These are phyloP conservation scores for Intellagama lesueurii DNA, from an alignment of 2,797 vertebrate genomes.

Conservation along the genomic window DNA sequence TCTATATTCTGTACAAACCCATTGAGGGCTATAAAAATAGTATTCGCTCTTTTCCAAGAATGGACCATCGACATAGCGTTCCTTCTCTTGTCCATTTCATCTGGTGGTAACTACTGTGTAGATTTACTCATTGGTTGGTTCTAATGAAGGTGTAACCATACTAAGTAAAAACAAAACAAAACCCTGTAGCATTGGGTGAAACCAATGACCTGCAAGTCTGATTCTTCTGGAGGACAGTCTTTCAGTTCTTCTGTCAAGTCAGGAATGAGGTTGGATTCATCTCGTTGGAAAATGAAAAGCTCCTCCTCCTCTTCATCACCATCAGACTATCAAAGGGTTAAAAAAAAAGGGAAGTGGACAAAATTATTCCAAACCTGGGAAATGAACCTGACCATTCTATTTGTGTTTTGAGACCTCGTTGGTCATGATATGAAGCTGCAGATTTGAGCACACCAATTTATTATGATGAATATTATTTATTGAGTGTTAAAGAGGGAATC, in stretches of 20 bases:
- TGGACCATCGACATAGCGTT: no score
- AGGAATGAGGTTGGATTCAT: conserved; percentile 73
- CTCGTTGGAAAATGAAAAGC: conserved; percentile 79
- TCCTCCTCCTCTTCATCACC: conserved; percentile 78
- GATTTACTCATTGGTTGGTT: no score
- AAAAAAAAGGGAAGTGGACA: neutral
- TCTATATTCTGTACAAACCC: neutral
- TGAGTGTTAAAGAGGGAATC: neutral
- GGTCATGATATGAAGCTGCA: neutral
- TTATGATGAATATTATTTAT: neutral
- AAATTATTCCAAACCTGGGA: neutral
- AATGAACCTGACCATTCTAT: no score
- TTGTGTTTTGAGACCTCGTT: neutral
- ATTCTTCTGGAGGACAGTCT: conserved; percentile 62
- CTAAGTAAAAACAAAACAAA: neutral
- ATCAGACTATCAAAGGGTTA: conserved; percentile 77
- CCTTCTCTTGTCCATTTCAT: no score
- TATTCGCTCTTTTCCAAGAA: no score
- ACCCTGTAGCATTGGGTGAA: neutral
- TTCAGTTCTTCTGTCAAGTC: conserved; percentile 72
- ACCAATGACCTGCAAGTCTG: conserved; percentile 62
- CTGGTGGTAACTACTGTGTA: no score
- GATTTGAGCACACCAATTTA: neutral
- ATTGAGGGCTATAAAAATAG: no score
- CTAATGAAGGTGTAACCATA: neutral